These are phyloP conservation scores for Andinoacara biseriatus DNA, from an alignment of 2,113 vertebrate genomes.

Conservation along the genomic window DNA sequence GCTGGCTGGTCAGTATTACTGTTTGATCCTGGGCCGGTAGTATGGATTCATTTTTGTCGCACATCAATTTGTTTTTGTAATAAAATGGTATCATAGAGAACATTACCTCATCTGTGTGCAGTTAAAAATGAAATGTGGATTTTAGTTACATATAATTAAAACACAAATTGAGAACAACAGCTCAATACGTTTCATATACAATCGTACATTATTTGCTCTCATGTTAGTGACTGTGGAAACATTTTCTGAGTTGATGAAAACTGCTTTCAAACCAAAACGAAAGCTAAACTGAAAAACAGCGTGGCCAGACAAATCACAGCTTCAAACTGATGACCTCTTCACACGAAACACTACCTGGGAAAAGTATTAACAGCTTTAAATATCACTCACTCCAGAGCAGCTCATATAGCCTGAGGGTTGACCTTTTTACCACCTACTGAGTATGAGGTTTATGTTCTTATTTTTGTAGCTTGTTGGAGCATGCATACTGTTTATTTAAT, in stretches of 20 bases:
- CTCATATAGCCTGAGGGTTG: neutral
- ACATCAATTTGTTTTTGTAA: neutral
- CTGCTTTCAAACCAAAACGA: too few species aligned
- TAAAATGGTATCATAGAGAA: neutral
- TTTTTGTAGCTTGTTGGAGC: neutral
- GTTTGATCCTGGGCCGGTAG: neutral
- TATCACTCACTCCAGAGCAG: rapidly evolving
- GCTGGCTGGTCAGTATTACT: neutral
- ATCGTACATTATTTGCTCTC: too few species aligned
- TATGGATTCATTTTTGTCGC: neutral
- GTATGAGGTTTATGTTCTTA: too few species aligned
- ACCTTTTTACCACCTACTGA: too few species aligned
- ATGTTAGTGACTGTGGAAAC: too few species aligned
- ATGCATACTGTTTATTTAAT: neutral
- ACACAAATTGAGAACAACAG: neutral
- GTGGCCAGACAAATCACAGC: too few species aligned
- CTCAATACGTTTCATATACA: rapidly evolving
- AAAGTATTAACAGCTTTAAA: neutral
- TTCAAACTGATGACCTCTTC: too few species aligned
- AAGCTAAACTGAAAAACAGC: too few species aligned
- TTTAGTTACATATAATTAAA: neutral
- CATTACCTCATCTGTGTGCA: too few species aligned
- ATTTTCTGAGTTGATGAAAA: too few species aligned
- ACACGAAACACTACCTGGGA: too few species aligned
- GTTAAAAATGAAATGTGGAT: neutral